A percentile compares a stretch with the other conserved stretches of the same genome.
phyloP scores from a whole-genome alignment of 2,888 invertebrate genomes.

The Thymelicus sylvestris region DNA sequence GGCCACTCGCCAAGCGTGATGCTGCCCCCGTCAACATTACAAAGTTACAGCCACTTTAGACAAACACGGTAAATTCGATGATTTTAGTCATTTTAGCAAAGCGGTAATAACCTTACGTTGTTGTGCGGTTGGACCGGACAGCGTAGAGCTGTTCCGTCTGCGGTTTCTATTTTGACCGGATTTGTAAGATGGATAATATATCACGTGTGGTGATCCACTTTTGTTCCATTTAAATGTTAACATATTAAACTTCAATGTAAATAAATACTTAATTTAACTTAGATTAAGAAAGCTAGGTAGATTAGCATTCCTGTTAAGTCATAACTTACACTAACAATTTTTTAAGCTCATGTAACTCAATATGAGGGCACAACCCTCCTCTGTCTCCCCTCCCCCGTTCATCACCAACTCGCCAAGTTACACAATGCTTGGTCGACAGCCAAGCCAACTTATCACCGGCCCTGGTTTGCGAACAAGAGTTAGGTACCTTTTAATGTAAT shows the following conservation, averaged over 20 bases:
- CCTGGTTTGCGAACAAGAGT: not conserved
- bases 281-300: too few relatives aligned
- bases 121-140: too few relatives aligned
- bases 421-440: conserved; percentile 4
- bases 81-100: not conserved
- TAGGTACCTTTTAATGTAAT: not conserved
- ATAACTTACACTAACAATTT: not conserved
- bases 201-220: too few relatives aligned
- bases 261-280: too few relatives aligned
- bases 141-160: too few relatives aligned
- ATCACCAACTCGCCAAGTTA: not conserved
- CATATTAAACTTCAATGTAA: too few relatives aligned
- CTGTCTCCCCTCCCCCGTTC: not conserved
- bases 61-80: not conserved
- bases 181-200: too few relatives aligned
- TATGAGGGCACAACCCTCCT: not conserved
- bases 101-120: not conserved
- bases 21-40: not conserved
- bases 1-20: not conserved
- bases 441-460: not conserved
- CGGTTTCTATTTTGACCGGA: too few relatives aligned
- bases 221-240: too few relatives aligned
- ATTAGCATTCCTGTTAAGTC: not conserved
- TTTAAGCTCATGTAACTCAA: not conserved
- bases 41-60: not conserved